A percentile compares a stretch with the other conserved stretches of the same genome.
Conservation (phyloP, 2,113 vertebrate species). For the Leptocoma aspasia region DNA sequence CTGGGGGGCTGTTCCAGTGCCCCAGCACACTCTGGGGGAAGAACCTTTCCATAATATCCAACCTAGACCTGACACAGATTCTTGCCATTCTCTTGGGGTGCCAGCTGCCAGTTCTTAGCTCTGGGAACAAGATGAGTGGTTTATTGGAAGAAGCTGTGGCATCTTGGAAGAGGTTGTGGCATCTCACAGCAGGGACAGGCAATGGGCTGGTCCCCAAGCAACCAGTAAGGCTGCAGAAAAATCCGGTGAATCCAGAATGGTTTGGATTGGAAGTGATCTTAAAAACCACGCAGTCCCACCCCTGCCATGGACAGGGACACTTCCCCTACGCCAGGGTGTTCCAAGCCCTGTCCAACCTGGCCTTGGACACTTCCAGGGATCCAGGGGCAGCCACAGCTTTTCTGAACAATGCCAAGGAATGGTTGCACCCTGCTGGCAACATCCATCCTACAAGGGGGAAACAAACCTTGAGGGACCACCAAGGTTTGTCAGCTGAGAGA, state of each 20-base stretch:
- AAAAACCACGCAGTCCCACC: not conserved
- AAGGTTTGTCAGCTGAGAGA: not conserved
- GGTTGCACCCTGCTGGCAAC: accelerated
- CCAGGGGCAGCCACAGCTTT: not conserved
- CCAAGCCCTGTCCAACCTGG: accelerated
- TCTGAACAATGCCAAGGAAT: not conserved
- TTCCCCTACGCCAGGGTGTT: accelerated
- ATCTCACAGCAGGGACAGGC: not conserved
- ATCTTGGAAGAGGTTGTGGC: not conserved
- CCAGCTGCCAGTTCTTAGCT: not conserved
- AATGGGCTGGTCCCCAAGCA: not conserved
- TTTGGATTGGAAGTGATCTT: not conserved
- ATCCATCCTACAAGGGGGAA: not conserved
- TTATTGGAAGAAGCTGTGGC: not conserved
- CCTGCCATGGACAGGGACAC: not conserved
- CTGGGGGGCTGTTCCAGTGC: not conserved
- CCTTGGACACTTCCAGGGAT: not conserved
- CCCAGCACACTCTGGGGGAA: not conserved
- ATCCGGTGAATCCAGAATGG: not conserved
- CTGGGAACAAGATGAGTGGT: not conserved
- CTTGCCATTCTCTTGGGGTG: not conserved
- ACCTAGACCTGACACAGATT: not conserved
- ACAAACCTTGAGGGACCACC: not conserved
- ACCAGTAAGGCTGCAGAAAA: not conserved
- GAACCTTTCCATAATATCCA: not conserved